Conservation (phyloP, 2,797 vertebrate species). For the Onychomys leucogaster region DNA sequence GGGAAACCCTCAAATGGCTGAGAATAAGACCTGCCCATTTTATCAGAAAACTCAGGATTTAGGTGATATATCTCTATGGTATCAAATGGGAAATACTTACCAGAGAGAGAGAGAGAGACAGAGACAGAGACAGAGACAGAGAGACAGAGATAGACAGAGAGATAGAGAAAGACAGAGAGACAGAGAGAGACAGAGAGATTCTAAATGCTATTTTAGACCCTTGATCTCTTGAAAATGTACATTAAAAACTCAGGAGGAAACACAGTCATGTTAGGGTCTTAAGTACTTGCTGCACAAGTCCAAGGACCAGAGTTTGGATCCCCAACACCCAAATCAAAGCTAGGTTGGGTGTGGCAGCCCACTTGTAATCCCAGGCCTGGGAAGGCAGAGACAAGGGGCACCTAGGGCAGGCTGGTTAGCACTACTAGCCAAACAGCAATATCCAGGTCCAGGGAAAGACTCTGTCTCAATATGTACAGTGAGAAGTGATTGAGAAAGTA, state of each 20-base stretch:
- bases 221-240: neutral
- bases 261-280: neutral
- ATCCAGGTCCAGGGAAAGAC: neutral
- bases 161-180: no score
- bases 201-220: neutral
- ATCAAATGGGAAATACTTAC: neutral
- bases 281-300: neutral
- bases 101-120: neutral
- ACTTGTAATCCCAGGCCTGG: neutral
- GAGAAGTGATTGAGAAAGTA: neutral
- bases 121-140: no score
- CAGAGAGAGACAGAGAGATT: no score
- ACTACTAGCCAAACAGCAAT: neutral
- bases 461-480: neutral
- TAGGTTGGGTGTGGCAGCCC: neutral
- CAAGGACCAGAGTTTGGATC: neutral
- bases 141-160: no score
- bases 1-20: neutral
- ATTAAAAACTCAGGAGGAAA: neutral
- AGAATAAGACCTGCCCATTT: neutral
- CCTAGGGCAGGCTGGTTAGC: neutral
- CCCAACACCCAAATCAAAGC: neutral
- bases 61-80: neutral
- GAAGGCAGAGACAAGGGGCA: neutral
- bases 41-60: neutral